Conservation (phyloP, 2,113 vertebrate species). For the Urocitellus parryii region DNA sequence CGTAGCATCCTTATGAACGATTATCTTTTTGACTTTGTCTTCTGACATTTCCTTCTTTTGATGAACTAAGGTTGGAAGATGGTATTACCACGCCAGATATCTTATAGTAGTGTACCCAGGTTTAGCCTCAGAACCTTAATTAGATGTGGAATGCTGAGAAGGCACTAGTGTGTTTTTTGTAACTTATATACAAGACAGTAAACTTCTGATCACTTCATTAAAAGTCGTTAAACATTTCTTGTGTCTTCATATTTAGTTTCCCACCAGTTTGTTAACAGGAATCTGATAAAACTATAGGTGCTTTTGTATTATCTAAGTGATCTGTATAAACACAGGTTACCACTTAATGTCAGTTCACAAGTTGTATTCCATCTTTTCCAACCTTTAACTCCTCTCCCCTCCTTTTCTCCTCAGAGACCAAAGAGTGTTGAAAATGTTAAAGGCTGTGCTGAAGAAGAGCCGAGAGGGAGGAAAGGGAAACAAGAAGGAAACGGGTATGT, state of each 20-base stretch:
- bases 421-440: conserved; percentile 92
- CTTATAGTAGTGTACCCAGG: conserved; percentile 69
- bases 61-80: conserved; percentile 14
- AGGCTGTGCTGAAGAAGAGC: conserved; percentile 98
- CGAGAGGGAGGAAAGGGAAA: conserved; percentile 95
- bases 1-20: conserved; percentile 44
- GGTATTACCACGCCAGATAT: conserved; percentile 7
- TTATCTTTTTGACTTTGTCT: conserved; percentile 38
- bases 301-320: background rate
- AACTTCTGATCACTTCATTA: conserved; percentile 87
- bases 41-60: conserved; percentile 38
- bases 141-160: conserved; percentile 92
- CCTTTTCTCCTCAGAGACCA: conserved; percentile 77
- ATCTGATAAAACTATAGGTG: conserved; percentile 48
- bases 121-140: conserved; percentile 90
- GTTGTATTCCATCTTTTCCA: conserved; percentile 6
- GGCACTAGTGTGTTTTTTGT: conserved; percentile 82
- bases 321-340: conserved; percentile 35
- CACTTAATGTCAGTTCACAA: background rate
- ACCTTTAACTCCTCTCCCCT: conserved; percentile 73
- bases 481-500: conserved; percentile 96
- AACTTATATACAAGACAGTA: conserved; percentile 87
- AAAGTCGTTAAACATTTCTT: conserved; percentile 85
- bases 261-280: background rate
- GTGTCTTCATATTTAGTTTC: conserved; percentile 70